These are phyloP conservation scores for Teleogryllus occipitalis DNA, from an alignment of 1,140 invertebrate species.

Conservation along the genomic window DNA sequence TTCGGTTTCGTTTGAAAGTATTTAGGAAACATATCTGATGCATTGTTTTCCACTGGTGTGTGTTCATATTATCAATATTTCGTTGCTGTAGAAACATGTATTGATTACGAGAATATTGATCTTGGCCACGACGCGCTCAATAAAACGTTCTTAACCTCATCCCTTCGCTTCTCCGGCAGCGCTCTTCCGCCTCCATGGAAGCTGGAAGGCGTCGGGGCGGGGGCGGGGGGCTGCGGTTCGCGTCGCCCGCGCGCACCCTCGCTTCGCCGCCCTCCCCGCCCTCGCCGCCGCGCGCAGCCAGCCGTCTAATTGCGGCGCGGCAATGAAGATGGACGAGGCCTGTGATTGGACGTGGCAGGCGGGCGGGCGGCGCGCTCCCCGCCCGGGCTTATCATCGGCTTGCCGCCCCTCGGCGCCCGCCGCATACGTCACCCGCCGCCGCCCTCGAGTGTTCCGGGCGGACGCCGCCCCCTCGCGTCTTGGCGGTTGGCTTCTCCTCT, in stretches of 20 bases:
- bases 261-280: not conserved
- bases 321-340: conserved; percentile 50
- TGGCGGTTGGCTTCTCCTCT: not conserved
- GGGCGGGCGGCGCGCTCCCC: too few relatives aligned
- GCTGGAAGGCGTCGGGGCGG: too few relatives aligned
- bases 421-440: not conserved
- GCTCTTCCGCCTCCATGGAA: too few relatives aligned
- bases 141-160: too few relatives aligned
- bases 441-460: not conserved
- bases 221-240: not conserved
- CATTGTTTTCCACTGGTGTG: too few relatives aligned
- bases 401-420: not conserved
- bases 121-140: too few relatives aligned
- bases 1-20: too few relatives aligned
- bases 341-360: conserved; percentile 36
- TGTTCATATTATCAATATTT: too few relatives aligned
- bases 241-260: not conserved
- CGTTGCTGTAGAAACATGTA: too few relatives aligned
- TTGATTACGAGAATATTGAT: too few relatives aligned
- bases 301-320: conserved; percentile 51
- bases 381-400: not conserved
- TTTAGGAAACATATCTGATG: too few relatives aligned
- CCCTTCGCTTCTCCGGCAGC: too few relatives aligned
- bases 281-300: conserved; percentile 15
- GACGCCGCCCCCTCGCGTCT: not conserved